These are phyloP conservation scores for Latrodectus hesperus DNA, from an alignment of 2,888 invertebrate species.

Conservation along the genomic window DNA sequence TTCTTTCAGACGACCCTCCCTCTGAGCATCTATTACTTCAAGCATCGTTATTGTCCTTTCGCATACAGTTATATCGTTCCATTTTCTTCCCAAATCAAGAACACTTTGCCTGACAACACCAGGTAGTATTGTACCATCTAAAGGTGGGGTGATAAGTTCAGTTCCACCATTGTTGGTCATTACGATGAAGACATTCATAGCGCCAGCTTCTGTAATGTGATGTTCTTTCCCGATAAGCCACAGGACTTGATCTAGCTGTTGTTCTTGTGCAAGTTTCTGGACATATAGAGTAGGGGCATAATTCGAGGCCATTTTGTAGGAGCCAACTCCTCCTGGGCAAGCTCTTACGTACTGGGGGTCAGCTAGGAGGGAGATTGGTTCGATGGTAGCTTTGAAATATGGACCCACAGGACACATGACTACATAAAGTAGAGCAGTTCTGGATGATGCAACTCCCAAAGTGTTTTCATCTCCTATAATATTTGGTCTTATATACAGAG, in stretches of 20 bases:
- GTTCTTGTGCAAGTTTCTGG: conserved; percentile 82
- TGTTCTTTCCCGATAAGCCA: conserved; percentile 97
- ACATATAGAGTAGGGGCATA: conserved; percentile 78
- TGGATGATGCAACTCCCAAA: conserved; percentile 90
- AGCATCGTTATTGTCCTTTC: conserved; percentile 90
- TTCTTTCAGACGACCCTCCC: conserved; percentile 92
- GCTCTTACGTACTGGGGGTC: conserved; percentile 86
- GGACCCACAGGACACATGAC: conserved; percentile 94
- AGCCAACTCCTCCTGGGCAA: conserved; percentile 94
- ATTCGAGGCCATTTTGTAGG: conserved; percentile 93
- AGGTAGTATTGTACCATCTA: conserved; percentile 93
- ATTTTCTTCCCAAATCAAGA: conserved; percentile 85
- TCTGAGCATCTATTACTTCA: conserved; percentile 83
- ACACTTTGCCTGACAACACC: conserved; percentile 94
- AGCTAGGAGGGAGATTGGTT: conserved; percentile 90
- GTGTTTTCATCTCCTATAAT: conserved; percentile 93
- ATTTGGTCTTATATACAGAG: conserved; percentile 96
- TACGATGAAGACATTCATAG: conserved; percentile 94
- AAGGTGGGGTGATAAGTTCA: conserved; percentile 92
- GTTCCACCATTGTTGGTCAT: conserved; percentile 94
- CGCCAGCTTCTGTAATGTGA: conserved; percentile 96
- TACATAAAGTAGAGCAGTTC: conserved; percentile 91
- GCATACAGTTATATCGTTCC: conserved; percentile 81
- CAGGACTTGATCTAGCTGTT: conserved; percentile 93
- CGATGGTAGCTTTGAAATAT: conserved; percentile 85